A percentile compares a stretch with the other conserved stretches of the same genome.
phyloP scores from a whole-genome alignment of 2,888 invertebrate genomes.

The Brenthis hecate region DNA sequence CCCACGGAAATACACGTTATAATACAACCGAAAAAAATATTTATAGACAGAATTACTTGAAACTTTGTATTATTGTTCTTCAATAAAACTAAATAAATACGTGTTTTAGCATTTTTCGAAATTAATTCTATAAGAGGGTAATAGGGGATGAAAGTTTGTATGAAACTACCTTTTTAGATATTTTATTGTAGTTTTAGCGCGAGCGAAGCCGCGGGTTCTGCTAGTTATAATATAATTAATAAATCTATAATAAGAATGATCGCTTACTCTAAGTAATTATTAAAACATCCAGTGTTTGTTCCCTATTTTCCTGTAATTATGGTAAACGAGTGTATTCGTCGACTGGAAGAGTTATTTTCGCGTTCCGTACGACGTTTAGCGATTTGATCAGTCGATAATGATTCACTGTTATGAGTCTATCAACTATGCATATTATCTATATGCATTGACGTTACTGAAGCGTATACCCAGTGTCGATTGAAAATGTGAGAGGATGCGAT shows the following conservation, averaged over 20 bases:
- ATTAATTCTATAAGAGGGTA: too few species aligned
- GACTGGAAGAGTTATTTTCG: conserved; percentile 45
- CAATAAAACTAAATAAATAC: too few species aligned
- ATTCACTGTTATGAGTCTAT: conserved; percentile 56
- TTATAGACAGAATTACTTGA: too few species aligned
- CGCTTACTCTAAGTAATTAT: not conserved
- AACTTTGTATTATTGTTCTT: too few species aligned
- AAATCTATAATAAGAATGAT: not conserved
- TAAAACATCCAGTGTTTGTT: not conserved
- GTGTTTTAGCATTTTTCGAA: too few species aligned
- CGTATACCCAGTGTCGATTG: conserved; percentile 48
- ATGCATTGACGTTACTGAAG: conserved; percentile 33
- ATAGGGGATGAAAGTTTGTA: too few species aligned
- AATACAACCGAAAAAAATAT: too few species aligned
- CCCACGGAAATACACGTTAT: too few species aligned
- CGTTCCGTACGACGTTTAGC: conserved; percentile 52
- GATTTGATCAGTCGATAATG: conserved; percentile 68
- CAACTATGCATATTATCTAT: conserved; percentile 36
- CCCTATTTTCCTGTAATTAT: conserved; percentile 27
- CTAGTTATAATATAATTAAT: too few species aligned
- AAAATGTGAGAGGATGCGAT: conserved; percentile 68
- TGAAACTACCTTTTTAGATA: too few species aligned
- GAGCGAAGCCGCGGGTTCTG: too few species aligned
- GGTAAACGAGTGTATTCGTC: conserved; percentile 37
- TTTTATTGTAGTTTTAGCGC: too few species aligned